A percentile compares a stretch with the other conserved stretches of the same genome.
phyloP scores from a whole-genome alignment of 2,888 invertebrate genomes.

The Cataglyphis livida region DNA sequence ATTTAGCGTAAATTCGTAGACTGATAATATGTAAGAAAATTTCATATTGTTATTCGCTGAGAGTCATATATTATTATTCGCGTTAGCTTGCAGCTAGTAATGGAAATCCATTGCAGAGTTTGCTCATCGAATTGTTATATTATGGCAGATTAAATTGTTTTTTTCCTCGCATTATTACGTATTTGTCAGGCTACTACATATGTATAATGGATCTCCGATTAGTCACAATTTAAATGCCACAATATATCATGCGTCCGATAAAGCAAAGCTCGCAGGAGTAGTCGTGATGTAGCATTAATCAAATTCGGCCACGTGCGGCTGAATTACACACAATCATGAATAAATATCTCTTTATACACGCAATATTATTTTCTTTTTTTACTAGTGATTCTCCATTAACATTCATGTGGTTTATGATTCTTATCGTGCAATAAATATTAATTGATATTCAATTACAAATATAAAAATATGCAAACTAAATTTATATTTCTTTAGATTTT shows the following conservation, averaged over 20 bases:
- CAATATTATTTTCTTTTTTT: not conserved
- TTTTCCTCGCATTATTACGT: conserved; percentile 24
- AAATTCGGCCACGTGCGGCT: conserved; percentile 76
- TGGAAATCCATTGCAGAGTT: conserved; percentile 71
- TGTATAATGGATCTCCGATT: conserved; percentile 3
- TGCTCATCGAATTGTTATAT: conserved; percentile 65
- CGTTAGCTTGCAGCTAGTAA: conserved; percentile 62
- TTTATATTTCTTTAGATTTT: not conserved
- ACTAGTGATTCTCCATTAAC: not conserved
- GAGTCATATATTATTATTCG: conserved; percentile 58
- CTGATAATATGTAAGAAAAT: conserved; percentile 84
- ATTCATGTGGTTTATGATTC: not conserved
- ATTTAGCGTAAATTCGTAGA: conserved; percentile 84
- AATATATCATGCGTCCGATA: conserved; percentile 51
- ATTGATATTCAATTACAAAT: not conserved
- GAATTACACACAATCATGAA: conserved; percentile 77
- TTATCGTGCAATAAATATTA: not conserved
- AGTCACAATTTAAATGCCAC: conserved; percentile 49
- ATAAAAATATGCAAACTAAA: not conserved
- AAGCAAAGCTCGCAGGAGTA: conserved; percentile 80
- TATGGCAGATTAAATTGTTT: conserved; percentile 41
- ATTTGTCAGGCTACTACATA: not conserved
- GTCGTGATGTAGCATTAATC: conserved; percentile 82
- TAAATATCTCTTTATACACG: conserved; percentile 82
- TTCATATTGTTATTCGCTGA: conserved; percentile 73